Conservation (phyloP, 2,113 vertebrate species). For the Mus spicilegus region DNA sequence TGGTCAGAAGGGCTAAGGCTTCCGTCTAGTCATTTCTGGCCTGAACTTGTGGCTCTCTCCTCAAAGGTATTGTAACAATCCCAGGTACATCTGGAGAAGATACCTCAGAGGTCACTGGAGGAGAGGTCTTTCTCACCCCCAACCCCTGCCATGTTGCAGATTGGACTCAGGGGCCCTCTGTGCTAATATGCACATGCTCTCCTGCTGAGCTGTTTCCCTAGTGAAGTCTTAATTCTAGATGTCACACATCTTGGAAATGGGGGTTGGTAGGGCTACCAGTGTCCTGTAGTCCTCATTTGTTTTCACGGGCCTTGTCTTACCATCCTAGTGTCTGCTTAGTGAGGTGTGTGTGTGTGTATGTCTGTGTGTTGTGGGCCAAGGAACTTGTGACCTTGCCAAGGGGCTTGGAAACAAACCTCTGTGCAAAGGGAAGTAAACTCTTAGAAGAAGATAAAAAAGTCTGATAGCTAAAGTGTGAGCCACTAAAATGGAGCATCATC, state of each 20-base stretch:
- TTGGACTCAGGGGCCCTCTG: neutral
- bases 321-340: neutral
- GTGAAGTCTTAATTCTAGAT: neutral
- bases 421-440: constrained; percentile 51
- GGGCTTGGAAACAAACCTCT: constrained; percentile 23
- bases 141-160: neutral
- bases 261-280: neutral
- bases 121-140: neutral
- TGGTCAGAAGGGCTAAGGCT: neutral
- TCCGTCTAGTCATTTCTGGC: neutral
- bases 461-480: constrained; percentile 49
- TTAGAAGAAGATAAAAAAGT: constrained; percentile 1
- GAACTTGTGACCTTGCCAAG: constrained; percentile 21
- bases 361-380: neutral
- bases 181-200: neutral
- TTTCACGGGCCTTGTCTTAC: constrained; percentile 11
- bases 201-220: neutral
- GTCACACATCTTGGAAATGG: neutral
- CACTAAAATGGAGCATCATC: neutral
- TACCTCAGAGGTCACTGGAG: constrained; percentile 25
- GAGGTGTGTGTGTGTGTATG: neutral
- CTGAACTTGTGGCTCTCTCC: constrained; percentile 30
- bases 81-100: constrained; percentile 11
- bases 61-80: constrained; percentile 25
- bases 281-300: constrained; percentile 5